Percentiles rank a stretch among this genome's conserved stretches.
Conservation (phyloP, 2,797 vertebrate species). For the Peromyscus aztecus region DNA sequence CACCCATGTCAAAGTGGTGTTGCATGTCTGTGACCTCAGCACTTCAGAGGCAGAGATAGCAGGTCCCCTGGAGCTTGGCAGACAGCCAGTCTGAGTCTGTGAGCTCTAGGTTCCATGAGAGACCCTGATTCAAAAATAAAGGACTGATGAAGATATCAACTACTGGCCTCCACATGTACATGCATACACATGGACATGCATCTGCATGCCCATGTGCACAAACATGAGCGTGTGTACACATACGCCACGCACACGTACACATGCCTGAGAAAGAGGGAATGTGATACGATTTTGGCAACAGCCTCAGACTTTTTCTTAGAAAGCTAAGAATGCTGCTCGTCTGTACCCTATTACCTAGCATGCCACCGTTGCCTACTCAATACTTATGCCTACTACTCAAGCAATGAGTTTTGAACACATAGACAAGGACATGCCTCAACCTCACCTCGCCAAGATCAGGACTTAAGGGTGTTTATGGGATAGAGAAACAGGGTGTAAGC, state of each 20-base stretch:
- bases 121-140: neutral
- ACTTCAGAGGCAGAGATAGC: too few species aligned
- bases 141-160: neutral
- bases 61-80: too few species aligned
- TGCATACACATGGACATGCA: neutral
- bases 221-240: neutral
- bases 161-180: too few species aligned
- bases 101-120: neutral
- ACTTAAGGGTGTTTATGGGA: neutral
- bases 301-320: constrained; percentile 88
- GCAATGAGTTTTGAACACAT: neutral
- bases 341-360: constrained; percentile 18
- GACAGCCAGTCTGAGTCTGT: neutral
- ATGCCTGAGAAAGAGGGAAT: constrained; percentile 53
- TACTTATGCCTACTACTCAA: neutral
- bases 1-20: neutral
- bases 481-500: neutral
- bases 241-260: neutral
- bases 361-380: neutral
- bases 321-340: constrained; percentile 83
- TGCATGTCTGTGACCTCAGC: neutral
- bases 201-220: neutral
- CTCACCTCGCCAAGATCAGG: neutral
- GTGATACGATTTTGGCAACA: constrained; percentile 86
- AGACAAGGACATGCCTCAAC: neutral